Evolutionary conservation across 2,113 vertebrate genomes (phyloP).

Genomic region (Arizona elegans): DNA sequence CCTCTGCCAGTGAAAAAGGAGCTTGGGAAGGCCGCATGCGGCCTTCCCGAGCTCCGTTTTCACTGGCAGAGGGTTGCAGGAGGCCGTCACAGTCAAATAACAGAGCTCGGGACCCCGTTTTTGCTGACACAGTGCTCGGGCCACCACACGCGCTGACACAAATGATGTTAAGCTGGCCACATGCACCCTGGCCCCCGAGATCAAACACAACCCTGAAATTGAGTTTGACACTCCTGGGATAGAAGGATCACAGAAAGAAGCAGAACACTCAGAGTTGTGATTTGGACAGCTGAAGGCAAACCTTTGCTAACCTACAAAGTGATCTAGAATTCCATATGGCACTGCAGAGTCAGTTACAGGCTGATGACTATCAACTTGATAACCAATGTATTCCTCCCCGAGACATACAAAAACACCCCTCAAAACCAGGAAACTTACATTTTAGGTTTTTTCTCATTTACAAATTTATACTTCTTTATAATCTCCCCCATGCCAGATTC

Average conservation of each 20-base stretch:
- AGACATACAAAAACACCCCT: neutral
- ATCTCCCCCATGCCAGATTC: neutral
- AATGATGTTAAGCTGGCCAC: too few species aligned
- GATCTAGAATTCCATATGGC: neutral
- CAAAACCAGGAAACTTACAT: neutral
- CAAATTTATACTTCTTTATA: neutral
- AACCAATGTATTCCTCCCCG: neutral
- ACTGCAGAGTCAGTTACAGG: neutral
- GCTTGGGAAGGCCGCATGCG: too few species aligned
- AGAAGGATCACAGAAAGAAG: neutral
- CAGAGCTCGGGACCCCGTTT: too few species aligned
- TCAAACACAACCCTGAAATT: too few species aligned
- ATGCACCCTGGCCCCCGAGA: too few species aligned
- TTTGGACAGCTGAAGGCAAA: too few species aligned
- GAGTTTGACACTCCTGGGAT: neutral
- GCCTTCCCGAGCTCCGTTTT: too few species aligned
- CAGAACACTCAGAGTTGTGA: neutral
- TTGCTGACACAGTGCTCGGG: too few species aligned
- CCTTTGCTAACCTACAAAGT: neutral
- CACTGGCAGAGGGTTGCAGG: too few species aligned
- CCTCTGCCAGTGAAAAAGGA: too few species aligned
- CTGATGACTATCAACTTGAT: neutral
- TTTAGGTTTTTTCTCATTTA: neutral
- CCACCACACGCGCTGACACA: too few species aligned
- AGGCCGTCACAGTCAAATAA: too few species aligned